Base-by-base conservation (phyloP, 2,888 invertebrate species). In the Nomada fabriciana region DNA sequence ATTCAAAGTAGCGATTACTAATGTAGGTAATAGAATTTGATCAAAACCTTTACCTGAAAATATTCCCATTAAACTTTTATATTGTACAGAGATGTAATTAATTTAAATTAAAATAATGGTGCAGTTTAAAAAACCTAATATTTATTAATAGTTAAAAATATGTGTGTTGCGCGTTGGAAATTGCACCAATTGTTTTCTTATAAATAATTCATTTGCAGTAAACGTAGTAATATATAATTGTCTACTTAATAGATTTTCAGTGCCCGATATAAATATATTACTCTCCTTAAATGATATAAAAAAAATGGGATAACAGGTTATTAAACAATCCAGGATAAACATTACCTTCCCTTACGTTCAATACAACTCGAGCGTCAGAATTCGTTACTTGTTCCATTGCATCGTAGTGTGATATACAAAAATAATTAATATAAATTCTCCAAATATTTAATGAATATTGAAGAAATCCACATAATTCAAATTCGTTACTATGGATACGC, bases 281-380 rank as follows among this genome's bases (percentile, higher is more conserved):
- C 20, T 55, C 11, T 23, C 0, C 11, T 20, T 55, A 20, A 20
- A 55, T 23, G 23, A 57, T 25, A 23, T 25, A 25, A 1, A 15
- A 57, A 9, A 2, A 59, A 29, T 20, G 4, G 23, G 11, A 23
- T 36, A 57, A n/a, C 43, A 72, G 72, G 68, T 80, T 72, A 72
- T 59, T 18, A 65, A 65, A 10, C 23, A 43, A 67, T 9, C 29
- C 76, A 77, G 47, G 64, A 23, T 64, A 13, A 29, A 64, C 29
- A 69, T 83, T 83, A 95, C 96, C 96, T 94, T 96, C 96, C 93
- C 96, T 96, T 47, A 97, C 94, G 82, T 95, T 95, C 71, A 97
- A 94, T 82, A 96, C 95, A 86, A 97, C 95, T 93, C 96, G 96
- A 78, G 96, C 95, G 89, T 95, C 95, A 80, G 95, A 95, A 82